Percentiles rank a stretch among this genome's conserved stretches.
These are phyloP conservation scores for Mus spicilegus DNA, from an alignment of 2,113 vertebrate genomes.

Conservation along the genomic window DNA sequence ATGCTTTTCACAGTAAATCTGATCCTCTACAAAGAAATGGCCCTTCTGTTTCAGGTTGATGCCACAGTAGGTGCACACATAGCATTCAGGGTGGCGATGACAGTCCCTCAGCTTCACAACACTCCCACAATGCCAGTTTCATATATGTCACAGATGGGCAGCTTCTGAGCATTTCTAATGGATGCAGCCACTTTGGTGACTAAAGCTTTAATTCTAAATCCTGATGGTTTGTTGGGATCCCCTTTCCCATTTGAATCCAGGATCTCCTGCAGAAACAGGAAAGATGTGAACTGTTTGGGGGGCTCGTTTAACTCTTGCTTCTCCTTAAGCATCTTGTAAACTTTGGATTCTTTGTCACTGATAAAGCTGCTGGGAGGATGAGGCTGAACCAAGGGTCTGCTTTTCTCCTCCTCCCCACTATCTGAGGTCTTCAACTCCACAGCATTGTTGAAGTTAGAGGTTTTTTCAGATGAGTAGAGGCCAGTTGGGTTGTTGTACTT, in stretches of 20 bases:
- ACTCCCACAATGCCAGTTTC: slow-evolving; percentile 97
- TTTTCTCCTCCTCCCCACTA: too few relatives aligned
- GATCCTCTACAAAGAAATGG: slow-evolving; percentile 97
- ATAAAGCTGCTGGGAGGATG: too few relatives aligned
- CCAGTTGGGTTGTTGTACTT: too few relatives aligned
- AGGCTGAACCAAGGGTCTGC: too few relatives aligned
- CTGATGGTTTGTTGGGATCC: slow-evolving; percentile 93
- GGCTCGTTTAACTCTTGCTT: too few relatives aligned
- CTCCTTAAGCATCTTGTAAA: too few relatives aligned
- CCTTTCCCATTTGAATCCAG: slow-evolving; percentile 81
- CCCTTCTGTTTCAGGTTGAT: slow-evolving; percentile 97
- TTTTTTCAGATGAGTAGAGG: too few relatives aligned
- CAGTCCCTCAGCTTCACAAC: slow-evolving; percentile 93
- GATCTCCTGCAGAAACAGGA: too few relatives aligned
- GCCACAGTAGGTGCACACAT: slow-evolving; percentile 94
- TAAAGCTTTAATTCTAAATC: slow-evolving; percentile 97
- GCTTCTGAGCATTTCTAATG: slow-evolving; percentile 92
- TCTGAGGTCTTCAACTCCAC: too few relatives aligned
- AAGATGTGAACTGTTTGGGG: too few relatives aligned
- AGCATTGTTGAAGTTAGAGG: too few relatives aligned
- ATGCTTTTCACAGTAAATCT: slow-evolving; percentile 96
- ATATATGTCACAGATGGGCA: slow-evolving; percentile 94
- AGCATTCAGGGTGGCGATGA: slow-evolving; percentile 96
- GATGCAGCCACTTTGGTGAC: slow-evolving; percentile 93
- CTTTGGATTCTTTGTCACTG: too few relatives aligned